Evolutionary conservation across 1,140 invertebrate species (phyloP).

Genomic region (Centruroides sculpturatus): DNA sequence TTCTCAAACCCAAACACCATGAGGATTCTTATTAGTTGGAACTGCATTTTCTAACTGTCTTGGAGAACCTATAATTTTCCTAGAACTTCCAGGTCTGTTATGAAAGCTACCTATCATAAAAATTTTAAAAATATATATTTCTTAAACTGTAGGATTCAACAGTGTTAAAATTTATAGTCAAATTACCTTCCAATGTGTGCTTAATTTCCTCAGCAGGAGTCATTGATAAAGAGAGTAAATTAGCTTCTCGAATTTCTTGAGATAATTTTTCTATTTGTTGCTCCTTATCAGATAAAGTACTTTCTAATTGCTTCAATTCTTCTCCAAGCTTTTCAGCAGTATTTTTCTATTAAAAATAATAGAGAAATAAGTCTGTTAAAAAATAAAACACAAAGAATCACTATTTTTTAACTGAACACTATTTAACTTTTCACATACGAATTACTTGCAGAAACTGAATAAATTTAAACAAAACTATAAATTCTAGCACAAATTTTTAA

Average conservation of each 20-base stretch:
- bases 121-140: not conserved
- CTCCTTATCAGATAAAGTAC: constrained; percentile 45
- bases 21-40: constrained; percentile 85
- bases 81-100: constrained; percentile 60
- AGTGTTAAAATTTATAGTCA: too few species aligned
- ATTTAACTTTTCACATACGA: too few species aligned
- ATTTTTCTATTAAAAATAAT: too few species aligned
- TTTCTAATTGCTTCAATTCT: constrained; percentile 39
- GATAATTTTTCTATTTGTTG: constrained; percentile 67
- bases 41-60: constrained; percentile 81
- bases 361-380: too few species aligned
- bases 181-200: too few species aligned
- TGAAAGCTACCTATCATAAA: constrained; percentile 44
- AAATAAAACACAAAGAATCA: too few species aligned
- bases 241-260: constrained; percentile 80
- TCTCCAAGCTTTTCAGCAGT: constrained; percentile 51
- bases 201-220: constrained; percentile 27
- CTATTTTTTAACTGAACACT: too few species aligned
- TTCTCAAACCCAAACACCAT: constrained; percentile 79
- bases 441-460: too few species aligned
- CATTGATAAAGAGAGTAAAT: constrained; percentile 53
- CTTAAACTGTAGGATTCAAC: too few species aligned
- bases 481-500: too few species aligned
- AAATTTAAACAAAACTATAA: too few species aligned
- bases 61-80: constrained; percentile 78